A percentile compares a stretch with the other conserved stretches of the same genome.
These are phyloP conservation scores for Dione vanillae DNA, from an alignment of 2,888 invertebrate genomes.

Conservation along the genomic window DNA sequence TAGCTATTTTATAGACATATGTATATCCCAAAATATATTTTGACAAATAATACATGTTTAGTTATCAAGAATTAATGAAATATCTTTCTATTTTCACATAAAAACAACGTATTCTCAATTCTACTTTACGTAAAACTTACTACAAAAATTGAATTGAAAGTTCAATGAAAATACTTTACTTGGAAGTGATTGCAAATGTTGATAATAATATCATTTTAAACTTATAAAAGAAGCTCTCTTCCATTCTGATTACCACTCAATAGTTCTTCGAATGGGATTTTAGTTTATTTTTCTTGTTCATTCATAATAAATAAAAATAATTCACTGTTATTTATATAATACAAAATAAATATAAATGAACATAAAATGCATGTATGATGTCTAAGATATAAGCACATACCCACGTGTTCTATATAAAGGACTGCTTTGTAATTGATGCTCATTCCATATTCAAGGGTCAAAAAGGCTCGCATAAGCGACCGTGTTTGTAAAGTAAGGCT, in stretches of 20 bases:
- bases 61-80: too few species aligned
- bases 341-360: too few species aligned
- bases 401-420: conserved; percentile 33
- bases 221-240: conserved; percentile 14
- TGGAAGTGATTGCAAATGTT: background rate
- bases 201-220: background rate
- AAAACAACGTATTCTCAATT: background rate
- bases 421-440: conserved; percentile 47
- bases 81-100: too few species aligned
- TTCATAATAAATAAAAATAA: too few species aligned
- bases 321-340: too few species aligned
- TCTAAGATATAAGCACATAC: background rate
- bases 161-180: background rate
- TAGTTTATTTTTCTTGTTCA: conserved; percentile 1
- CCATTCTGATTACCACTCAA: background rate
- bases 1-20: background rate
- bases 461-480: conserved; percentile 64
- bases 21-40: too few species aligned
- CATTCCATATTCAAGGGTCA: conserved; percentile 68
- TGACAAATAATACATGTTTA: too few species aligned
- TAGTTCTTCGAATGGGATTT: background rate
- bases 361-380: too few species aligned
- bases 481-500: conserved; percentile 62
- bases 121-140: background rate
- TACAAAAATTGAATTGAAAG: conserved; percentile 5